Evolutionary conservation across 2,797 vertebrate genomes (phyloP).

Genomic region (Babyrousa celebensis): DNA sequence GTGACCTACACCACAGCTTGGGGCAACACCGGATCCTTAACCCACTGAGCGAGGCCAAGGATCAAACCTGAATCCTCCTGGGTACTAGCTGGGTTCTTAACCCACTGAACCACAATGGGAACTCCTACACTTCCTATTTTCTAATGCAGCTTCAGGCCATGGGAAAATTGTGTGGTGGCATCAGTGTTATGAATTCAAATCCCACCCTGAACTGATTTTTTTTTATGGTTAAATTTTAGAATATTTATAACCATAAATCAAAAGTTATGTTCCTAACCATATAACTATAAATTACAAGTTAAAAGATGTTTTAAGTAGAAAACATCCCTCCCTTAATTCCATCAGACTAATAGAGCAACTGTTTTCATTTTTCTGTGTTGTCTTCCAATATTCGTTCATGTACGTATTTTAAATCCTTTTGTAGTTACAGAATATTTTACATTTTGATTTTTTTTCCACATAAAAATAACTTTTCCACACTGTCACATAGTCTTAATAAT

Average conservation of each 20-base stretch:
- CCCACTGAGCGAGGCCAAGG: no score
- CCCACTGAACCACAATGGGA: no score
- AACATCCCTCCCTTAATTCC: constrained; percentile 37
- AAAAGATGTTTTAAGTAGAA: constrained; percentile 62
- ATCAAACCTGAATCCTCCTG: no score
- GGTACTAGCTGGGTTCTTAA: no score
- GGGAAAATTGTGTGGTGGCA: constrained; percentile 12
- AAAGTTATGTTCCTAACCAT: background rate
- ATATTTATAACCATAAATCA: background rate
- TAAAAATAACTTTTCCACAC: constrained; percentile 29
- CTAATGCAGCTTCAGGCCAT: constrained; percentile 18
- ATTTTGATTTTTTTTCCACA: constrained; percentile 46
- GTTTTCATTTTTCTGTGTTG: constrained; percentile 55
- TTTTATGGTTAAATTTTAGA: constrained; percentile 4
- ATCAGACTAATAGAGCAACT: background rate
- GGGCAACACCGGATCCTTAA: no score
- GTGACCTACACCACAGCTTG: no score
- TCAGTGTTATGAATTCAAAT: constrained; percentile 55
- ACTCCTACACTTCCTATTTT: constrained; percentile 16
- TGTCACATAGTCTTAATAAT: constrained; percentile 46
- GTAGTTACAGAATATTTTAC: constrained; percentile 52
- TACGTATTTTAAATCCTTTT: constrained; percentile 59
- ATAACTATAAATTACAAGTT: background rate
- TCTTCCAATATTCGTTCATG: constrained; percentile 7
- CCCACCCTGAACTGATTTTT: background rate